Evolutionary conservation across 1,140 invertebrate genomes (phyloP), one percentile per base, ranked within the genome.

Genomic region (Cherax quadricarinatus): DNA sequence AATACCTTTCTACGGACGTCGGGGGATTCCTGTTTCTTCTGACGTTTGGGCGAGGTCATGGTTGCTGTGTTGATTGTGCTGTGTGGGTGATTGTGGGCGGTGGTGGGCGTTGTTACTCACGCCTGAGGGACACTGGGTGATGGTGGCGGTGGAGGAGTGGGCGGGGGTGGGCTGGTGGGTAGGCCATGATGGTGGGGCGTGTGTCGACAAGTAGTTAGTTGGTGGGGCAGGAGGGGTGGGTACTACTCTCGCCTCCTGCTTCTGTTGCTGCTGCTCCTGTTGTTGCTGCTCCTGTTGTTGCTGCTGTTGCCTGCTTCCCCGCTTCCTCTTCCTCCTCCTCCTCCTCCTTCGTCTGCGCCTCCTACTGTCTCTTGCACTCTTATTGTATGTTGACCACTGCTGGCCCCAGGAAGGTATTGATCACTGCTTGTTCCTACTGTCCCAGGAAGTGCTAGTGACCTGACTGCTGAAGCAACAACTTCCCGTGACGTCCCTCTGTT

Each of bases 1-100:
- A 7, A 57, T 75, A 75, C 70, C 70, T 75, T 75, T 75, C 70
- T 75, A 30, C 70, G 70, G 70, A 75, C 70, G 70, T 75, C 70
- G n/a, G 70, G 70, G 5, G 6, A 10, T 6, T 75, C 70, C 14
- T 75, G 70, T 0, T 75, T 21, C 7, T 24, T 14, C 18, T 75
- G 70, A 24, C 70, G 70, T 30, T 75, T 14, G 5, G 21, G 70
- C 1, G 70, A 75, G 5, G 70, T 75, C 70, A 75, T 75, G 70
- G n/a, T 6, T 5, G 70, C 24, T 14, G 70, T 75, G 5, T 5
- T 30, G 70, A n/a, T 24, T 24, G 3, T 24, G 70, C 18, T 21
- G 70, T 75, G n/a, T 21, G 6, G 6, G 70, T 75, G 70, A 12
- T 0, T 5, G 70, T 75, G 70, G 70, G 21, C n/a, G 70, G 70